phyloP scores from a whole-genome alignment of 92 coral and sea anemone genomes.

The Zoanthus gigantus region DNA sequence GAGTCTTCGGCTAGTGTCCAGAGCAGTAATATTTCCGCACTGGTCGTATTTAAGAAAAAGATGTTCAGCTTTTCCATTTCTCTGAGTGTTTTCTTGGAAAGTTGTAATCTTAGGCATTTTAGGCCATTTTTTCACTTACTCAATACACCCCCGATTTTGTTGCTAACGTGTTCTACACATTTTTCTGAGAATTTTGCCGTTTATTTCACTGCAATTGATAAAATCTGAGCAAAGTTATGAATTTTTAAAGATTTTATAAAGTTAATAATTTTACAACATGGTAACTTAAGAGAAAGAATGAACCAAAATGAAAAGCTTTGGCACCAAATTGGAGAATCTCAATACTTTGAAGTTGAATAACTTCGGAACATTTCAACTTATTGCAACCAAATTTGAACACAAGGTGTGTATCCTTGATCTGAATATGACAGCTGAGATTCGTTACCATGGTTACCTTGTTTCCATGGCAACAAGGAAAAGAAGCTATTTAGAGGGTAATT shows the following conservation, averaged over 20 bases:
- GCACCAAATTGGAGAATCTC: background rate
- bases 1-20: no score
- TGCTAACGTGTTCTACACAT: background rate
- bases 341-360: background rate
- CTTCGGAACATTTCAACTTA: background rate
- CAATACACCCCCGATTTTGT: background rate
- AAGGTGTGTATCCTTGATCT: constrained; percentile 1
- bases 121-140: background rate
- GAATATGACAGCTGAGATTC: background rate
- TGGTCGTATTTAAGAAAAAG: no score
- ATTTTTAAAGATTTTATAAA: constrained; percentile 11
- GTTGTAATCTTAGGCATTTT: background rate
- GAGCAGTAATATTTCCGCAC: no score
- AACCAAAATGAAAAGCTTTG: background rate
- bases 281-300: background rate
- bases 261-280: constrained; percentile 6
- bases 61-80: no score
- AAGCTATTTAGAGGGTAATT: background rate
- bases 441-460: constrained; percentile 20
- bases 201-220: constrained; percentile 23
- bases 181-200: constrained; percentile 22
- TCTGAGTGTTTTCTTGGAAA: no score
- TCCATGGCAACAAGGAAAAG: constrained; percentile 24
- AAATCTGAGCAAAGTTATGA: constrained; percentile 9
- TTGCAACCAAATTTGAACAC: constrained; percentile 4